A percentile compares a stretch with the other conserved stretches of the same genome.
phyloP scores from a whole-genome alignment of 2,888 invertebrate genomes.

The Tillus elongatus region DNA sequence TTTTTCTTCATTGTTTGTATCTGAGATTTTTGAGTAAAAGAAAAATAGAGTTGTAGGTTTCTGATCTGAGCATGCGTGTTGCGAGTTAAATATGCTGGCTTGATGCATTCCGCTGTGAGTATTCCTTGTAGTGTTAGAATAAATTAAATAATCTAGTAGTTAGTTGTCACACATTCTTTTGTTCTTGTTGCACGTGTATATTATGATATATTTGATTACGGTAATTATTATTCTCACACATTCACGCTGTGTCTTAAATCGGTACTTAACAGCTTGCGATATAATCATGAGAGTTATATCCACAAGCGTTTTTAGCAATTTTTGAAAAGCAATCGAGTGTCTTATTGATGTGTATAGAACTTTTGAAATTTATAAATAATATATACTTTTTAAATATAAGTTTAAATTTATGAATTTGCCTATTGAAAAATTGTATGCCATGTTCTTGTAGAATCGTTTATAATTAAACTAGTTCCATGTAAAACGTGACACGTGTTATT shows the following conservation, averaged over 20 bases:
- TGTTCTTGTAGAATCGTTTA: constrained; percentile 29
- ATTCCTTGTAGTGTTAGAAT: too few species aligned
- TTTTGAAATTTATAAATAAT: too few species aligned
- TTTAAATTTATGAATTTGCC: too few species aligned
- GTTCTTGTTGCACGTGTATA: constrained; percentile 32
- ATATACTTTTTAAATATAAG: too few species aligned
- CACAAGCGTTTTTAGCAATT: constrained; percentile 27
- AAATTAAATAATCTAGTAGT: too few species aligned
- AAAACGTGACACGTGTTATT: constrained; percentile 20
- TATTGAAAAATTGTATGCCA: constrained; percentile 31
- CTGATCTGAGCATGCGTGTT: too few species aligned
- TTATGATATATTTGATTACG: constrained; percentile 24
- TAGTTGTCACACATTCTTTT: constrained; percentile 31
- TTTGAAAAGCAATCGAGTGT: constrained; percentile 34
- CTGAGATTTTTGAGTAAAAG: too few species aligned
- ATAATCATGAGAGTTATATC: constrained; percentile 21
- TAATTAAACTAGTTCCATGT: constrained; percentile 23
- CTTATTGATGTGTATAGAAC: too few species aligned
- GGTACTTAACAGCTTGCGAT: constrained; percentile 29
- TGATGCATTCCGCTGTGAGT: too few species aligned
- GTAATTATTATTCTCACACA: constrained; percentile 31
- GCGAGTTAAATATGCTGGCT: too few species aligned
- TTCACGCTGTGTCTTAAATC: constrained; percentile 41
- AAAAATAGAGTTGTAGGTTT: too few species aligned
- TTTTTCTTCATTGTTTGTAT: too few species aligned